These are phyloP conservation scores for Mactra quadrangularis DNA, from an alignment of 1,140 invertebrate genomes.

Conservation along the genomic window DNA sequence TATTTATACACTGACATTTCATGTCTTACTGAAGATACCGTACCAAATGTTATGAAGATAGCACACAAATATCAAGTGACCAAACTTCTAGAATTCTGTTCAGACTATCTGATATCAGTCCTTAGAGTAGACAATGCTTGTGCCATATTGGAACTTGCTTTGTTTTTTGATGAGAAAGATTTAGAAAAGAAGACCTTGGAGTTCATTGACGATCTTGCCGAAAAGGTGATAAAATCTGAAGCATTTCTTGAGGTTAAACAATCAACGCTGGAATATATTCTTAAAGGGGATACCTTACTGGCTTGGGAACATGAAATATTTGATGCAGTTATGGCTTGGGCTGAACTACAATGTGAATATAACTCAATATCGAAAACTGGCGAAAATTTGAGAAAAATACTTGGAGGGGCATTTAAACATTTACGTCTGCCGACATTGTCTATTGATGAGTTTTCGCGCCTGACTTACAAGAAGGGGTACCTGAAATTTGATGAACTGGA, in stretches of 20 bases:
- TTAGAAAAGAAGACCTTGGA: background rate
- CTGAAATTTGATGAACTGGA: constrained; percentile 15
- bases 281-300: constrained; percentile 29
- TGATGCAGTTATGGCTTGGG: constrained; percentile 9
- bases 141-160: constrained; percentile 15
- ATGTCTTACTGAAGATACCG: constrained; percentile 8
- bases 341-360: background rate
- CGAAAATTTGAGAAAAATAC: constrained; percentile 7
- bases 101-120: background rate
- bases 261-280: constrained; percentile 4
- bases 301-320: constrained; percentile 2
- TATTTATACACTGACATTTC: constrained; percentile 21
- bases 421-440: constrained; percentile 13
- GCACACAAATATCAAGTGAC: constrained; percentile 33
- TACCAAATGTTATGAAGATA: constrained; percentile 5
- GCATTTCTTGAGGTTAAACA: constrained; percentile 3
- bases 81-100: constrained; percentile 19
- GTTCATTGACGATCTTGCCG: constrained; percentile 20
- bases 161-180: constrained; percentile 28
- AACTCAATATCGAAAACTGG: constrained; percentile 4
- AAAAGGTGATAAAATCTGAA: constrained; percentile 10
- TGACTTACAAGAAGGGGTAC: constrained; percentile 5
- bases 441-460: constrained; percentile 9
- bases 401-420: constrained; percentile 16
- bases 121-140: constrained; percentile 7